phyloP scores from a whole-genome alignment of 2,888 invertebrate species.

The Noctua pronuba region DNA sequence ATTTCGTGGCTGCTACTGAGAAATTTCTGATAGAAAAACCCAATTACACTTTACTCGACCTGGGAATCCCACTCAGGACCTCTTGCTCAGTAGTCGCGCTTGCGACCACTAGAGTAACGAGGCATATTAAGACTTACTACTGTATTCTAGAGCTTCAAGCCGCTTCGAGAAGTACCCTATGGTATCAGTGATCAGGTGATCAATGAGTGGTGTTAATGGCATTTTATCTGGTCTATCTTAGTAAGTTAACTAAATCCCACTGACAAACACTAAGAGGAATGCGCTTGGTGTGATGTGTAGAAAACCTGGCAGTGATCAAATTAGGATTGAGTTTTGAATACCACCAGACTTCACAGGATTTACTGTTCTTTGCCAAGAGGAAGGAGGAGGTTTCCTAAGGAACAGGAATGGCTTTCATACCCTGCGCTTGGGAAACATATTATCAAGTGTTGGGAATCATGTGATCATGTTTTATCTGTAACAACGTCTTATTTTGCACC shows the following conservation, averaged over 20 bases:
- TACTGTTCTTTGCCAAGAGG: background rate
- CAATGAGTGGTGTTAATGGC: background rate
- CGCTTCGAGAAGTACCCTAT: background rate
- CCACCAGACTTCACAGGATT: background rate
- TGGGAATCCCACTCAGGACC: too few species aligned
- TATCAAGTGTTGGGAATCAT: background rate
- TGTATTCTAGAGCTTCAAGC: background rate
- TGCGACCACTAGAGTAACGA: too few species aligned
- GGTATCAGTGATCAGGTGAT: background rate
- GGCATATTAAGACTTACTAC: background rate
- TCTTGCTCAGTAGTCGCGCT: too few species aligned
- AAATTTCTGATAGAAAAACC: too few species aligned
- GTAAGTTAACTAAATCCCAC: background rate
- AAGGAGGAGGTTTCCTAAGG: background rate
- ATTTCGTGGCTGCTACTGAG: too few species aligned
- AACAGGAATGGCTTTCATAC: background rate
- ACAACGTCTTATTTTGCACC: background rate
- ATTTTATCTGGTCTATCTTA: background rate
- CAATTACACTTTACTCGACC: too few species aligned
- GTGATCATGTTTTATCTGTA: background rate
- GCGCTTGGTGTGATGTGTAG: background rate
- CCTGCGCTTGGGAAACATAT: background rate
- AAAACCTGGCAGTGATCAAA: background rate
- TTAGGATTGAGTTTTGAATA: background rate
- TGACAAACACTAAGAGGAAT: background rate